These are phyloP conservation scores for Streblospio benedicti DNA, from an alignment of 1,140 invertebrate genomes.

Conservation along the genomic window DNA sequence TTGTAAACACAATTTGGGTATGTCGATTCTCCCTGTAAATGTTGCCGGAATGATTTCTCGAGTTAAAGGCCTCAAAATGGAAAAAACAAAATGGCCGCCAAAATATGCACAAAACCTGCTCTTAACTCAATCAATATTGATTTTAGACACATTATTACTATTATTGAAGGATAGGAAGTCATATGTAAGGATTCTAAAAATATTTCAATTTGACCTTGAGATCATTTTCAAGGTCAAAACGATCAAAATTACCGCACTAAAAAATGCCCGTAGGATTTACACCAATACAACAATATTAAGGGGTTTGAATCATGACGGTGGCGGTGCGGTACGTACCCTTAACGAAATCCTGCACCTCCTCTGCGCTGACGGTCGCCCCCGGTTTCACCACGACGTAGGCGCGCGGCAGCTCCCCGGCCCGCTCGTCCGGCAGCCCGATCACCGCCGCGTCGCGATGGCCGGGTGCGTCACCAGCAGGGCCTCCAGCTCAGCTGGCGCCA, in stretches of 20 bases:
- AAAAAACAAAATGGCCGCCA: no score
- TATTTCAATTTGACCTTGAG: neutral
- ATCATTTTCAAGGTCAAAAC: no score
- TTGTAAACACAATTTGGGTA: neutral
- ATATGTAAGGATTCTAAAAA: no score
- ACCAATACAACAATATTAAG: neutral
- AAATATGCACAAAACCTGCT: no score
- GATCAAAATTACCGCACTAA: no score
- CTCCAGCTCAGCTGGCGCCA: slow-evolving; percentile 77
- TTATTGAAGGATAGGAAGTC: no score
- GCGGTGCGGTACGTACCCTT: neutral
- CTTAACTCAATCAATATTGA: no score
- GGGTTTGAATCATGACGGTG: neutral
- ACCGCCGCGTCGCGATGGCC: slow-evolving; percentile 68
- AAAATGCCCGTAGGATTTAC: neutral
- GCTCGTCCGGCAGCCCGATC: slow-evolving; percentile 63
- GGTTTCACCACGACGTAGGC: slow-evolving; percentile 13
- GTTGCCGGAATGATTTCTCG: no score
- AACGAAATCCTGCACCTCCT: slow-evolving; percentile 7
- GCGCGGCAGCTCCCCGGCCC: slow-evolving; percentile 55
- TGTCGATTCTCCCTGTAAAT: neutral
- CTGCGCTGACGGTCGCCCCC: neutral
- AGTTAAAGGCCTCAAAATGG: no score
- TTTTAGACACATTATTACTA: no score
- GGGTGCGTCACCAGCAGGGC: slow-evolving; percentile 62